phyloP scores from a whole-genome alignment of 2,888 invertebrate genomes.

The Nipponacmea schrenckii region DNA sequence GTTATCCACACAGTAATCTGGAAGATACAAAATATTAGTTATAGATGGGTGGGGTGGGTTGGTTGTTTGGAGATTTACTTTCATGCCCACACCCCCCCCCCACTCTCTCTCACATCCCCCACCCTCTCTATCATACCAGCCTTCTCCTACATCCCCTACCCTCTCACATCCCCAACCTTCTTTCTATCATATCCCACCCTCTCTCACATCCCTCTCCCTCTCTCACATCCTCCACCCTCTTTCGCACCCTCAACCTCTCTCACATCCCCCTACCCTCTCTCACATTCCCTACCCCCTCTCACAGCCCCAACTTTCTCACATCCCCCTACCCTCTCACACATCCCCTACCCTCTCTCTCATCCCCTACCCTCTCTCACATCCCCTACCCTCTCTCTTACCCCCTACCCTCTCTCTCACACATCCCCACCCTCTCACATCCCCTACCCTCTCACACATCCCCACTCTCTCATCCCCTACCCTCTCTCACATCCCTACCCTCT shows the following conservation, averaged over 20 bases:
- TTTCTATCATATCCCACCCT: neutral
- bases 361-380: neutral
- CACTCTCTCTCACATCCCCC: too few relatives aligned
- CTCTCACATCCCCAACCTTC: neutral
- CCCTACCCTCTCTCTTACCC: neutral
- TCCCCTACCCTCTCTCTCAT: neutral
- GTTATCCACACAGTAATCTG: neutral
- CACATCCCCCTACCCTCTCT: neutral
- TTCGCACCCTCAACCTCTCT: too few relatives aligned
- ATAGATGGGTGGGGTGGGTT: too few relatives aligned
- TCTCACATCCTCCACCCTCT: too few relatives aligned
- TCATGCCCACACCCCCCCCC: neutral
- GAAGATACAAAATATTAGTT: too few relatives aligned
- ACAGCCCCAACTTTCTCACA: neutral
- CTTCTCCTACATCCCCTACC: too few relatives aligned
- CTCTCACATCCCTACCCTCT: neutral
- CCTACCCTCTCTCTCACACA: neutral
- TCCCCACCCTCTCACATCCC: neutral
- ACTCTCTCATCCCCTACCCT: neutral
- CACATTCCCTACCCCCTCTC: neutral
- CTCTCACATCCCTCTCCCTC: neutral
- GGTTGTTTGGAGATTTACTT: too few relatives aligned
- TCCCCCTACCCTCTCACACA: neutral
- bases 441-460: neutral
- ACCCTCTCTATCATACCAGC: too few relatives aligned